phyloP scores from a whole-genome alignment of 2,888 invertebrate species.

The Minunthozetes semirufus region DNA sequence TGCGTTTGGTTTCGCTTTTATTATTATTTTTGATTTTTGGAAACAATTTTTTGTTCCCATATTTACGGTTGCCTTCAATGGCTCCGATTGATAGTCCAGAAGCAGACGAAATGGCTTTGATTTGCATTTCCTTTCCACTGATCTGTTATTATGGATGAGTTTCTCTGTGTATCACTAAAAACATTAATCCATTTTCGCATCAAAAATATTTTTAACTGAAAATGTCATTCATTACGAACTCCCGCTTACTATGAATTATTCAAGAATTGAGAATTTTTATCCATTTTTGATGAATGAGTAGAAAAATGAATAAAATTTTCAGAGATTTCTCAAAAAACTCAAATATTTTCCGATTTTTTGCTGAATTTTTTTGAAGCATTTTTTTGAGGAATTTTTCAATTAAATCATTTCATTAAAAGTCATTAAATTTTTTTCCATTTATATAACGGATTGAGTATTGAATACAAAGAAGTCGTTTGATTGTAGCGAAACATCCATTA shows the following conservation, averaged over 20 bases:
- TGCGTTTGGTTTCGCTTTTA: not conserved
- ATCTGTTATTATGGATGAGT: not conserved
- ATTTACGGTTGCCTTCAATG: not conserved
- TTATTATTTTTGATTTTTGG: not conserved
- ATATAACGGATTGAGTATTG: no score
- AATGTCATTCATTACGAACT: not conserved
- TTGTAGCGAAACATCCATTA: not conserved
- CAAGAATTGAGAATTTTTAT: not conserved
- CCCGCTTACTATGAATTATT: not conserved
- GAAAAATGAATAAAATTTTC: no score
- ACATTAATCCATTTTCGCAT: slow-evolving; percentile 2
- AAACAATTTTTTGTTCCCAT: not conserved
- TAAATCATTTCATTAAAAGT: no score
- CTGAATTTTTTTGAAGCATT: no score
- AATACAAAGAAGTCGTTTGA: no score
- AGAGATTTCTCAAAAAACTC: no score
- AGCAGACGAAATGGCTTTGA: not conserved
- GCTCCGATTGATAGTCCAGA: not conserved
- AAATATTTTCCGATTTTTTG: no score
- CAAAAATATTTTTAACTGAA: not conserved
- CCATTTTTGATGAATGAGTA: no score
- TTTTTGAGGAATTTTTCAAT: no score
- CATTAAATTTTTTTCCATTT: no score
- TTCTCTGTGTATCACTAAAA: not conserved
- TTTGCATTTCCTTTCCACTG: not conserved